A percentile compares a stretch with the other conserved stretches of the same genome.
These are phyloP conservation scores for Aphyosemion australe DNA, from an alignment of 2,113 vertebrate species.

Conservation along the genomic window DNA sequence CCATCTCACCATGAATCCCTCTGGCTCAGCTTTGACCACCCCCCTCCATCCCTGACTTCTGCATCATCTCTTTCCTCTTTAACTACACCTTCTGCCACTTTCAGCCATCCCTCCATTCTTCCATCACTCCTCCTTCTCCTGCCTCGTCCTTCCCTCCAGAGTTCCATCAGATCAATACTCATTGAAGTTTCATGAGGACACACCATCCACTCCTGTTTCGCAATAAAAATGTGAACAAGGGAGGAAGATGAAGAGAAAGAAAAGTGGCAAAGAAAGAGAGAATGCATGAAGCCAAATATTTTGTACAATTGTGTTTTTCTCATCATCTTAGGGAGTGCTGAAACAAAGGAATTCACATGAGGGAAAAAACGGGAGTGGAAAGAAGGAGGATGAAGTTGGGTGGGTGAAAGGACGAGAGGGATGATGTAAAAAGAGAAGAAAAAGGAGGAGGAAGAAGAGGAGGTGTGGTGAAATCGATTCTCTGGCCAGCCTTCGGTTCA, in stretches of 20 bases:
- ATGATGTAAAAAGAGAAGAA: slow-evolving; percentile 49
- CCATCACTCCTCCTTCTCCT: slow-evolving; percentile 38
- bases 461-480: slow-evolving; percentile 86
- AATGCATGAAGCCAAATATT: background rate
- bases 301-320: slow-evolving; percentile 18
- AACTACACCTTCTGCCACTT: slow-evolving; percentile 68
- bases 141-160: slow-evolving; percentile 38
- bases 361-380: slow-evolving; percentile 36
- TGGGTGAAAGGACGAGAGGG: slow-evolving; percentile 41
- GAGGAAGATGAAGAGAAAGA: slow-evolving; percentile 13
- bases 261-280: background rate
- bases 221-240: slow-evolving; percentile 72
- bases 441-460: slow-evolving; percentile 32
- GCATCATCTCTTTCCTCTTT: slow-evolving; percentile 33
- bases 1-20: slow-evolving; percentile 39
- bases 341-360: slow-evolving; percentile 15
- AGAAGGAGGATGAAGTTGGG: slow-evolving; percentile 4
- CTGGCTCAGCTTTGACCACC: slow-evolving; percentile 19
- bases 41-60: slow-evolving; percentile 20
- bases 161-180: slow-evolving; percentile 80
- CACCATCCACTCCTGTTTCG: slow-evolving; percentile 83
- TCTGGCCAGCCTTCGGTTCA: slow-evolving; percentile 86
- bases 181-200: slow-evolving; percentile 88
- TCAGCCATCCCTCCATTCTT: slow-evolving; percentile 47
- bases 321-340: slow-evolving; percentile 9